Evolutionary conservation across 2,888 invertebrate species (phyloP).

Genomic region (Catocala sponsa): DNA sequence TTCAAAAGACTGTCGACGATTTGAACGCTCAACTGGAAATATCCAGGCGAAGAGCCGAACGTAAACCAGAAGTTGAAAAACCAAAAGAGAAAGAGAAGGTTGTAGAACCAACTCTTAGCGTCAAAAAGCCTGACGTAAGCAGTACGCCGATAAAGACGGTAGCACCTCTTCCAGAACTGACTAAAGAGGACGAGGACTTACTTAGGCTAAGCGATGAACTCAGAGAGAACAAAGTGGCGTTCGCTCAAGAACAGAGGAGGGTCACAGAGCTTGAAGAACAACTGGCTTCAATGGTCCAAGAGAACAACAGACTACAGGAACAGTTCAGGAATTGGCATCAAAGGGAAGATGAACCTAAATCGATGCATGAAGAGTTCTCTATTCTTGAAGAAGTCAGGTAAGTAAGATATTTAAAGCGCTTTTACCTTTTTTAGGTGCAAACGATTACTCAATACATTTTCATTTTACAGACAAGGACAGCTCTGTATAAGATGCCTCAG

Average conservation of each 20-base stretch:
- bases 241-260: conserved; percentile 91
- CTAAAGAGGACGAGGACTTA: conserved; percentile 84
- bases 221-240: conserved; percentile 90
- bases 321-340: conserved; percentile 90
- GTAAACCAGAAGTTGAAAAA: conserved; percentile 80
- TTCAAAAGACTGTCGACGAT: conserved; percentile 94
- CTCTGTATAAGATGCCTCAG: conserved; percentile 94
- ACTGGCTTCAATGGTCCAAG: conserved; percentile 90
- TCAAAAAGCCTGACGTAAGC: conserved; percentile 67
- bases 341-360: conserved; percentile 92
- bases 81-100: conserved; percentile 78
- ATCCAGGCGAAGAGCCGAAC: conserved; percentile 88
- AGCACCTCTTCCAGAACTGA: conserved; percentile 82
- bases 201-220: conserved; percentile 91
- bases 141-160: conserved; percentile 73
- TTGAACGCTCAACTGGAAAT: conserved; percentile 89
- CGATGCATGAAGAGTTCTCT: conserved; percentile 94
- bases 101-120: conserved; percentile 57
- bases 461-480: conserved; percentile 91
- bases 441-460: conserved; percentile 12
- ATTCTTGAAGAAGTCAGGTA: conserved; percentile 95
- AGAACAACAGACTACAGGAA: conserved; percentile 91
- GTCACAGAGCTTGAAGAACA: conserved; percentile 93
- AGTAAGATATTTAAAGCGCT: conserved; percentile 33
- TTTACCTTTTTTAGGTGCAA: background rate